Evolutionary conservation across 1,140 invertebrate species (phyloP), one percentile per base, ranked within the genome.

Genomic region (Bombus huntii): DNA sequence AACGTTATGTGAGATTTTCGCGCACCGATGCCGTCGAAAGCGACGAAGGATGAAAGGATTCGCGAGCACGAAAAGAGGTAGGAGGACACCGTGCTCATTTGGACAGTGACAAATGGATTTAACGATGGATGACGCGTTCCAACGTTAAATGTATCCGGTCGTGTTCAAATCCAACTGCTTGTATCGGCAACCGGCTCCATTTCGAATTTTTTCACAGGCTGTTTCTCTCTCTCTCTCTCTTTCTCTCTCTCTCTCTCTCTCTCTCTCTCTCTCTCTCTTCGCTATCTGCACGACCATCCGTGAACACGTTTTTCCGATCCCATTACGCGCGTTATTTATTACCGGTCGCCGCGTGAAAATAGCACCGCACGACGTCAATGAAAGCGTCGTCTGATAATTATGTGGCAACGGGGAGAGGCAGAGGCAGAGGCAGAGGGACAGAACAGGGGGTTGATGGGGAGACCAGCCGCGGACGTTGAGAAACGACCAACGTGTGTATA

Each of bases 91-190:
- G 70, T 57, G 53, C 66, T 89, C 77, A 70, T 82, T 85, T 59
- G 71, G 89, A 91, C 89, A 90, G 80, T 91, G 90, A 91, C 83
- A 91, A 91, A 91, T 91, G 89, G 89, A 88, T 77, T 42, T 59
- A 47, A 74, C 65, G 83, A 77, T 85, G 47, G 62, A 70, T 72
- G 73, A 57, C 75, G 18, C 39, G 75, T 86, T 44, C 15, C 85
- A 47, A 37, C 85, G 86, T 85, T 84, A 83, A 83, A 89, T 81
- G 76, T 89, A 89, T 88, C 86, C 77, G 62, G 53, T 31, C 72
- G 66, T 72, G 70, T 86, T 83, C 80, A 71, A 74, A 82, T 85
- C 71, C 68, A 68, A 83, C 79, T 81, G 83, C 37, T 83, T 72
- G 57, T 68, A 89, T 89, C 88, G 80, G 76, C 15, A 12, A 4